Conservation (phyloP, 2,888 invertebrate species). For the Sesia bembeciformis region DNA sequence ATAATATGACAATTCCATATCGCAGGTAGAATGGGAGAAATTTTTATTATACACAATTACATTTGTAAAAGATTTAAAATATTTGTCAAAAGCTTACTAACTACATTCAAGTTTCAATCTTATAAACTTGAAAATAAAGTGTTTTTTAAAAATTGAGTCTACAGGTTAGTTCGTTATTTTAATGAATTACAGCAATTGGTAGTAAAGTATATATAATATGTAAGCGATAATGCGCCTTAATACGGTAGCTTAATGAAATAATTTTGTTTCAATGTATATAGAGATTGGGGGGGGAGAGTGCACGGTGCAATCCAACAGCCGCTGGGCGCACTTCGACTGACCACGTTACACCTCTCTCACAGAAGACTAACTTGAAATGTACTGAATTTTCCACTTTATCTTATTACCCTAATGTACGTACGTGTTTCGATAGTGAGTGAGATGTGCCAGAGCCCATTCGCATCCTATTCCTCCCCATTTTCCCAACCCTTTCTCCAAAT, state of each 20-base stretch:
- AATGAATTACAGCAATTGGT: neutral
- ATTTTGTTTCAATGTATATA: no score
- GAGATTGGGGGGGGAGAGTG: no score
- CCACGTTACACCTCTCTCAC: no score
- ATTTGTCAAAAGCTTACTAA: neutral
- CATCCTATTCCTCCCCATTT: no score
- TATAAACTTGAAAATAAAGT: neutral
- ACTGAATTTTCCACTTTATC: no score
- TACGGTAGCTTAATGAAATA: neutral
- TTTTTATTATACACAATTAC: constrained; percentile 5
- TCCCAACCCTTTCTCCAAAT: no score
- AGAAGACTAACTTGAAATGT: no score
- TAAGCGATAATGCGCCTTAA: neutral
- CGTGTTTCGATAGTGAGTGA: no score
- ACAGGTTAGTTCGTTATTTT: neutral
- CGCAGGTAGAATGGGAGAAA: constrained; percentile 2
- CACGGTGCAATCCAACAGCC: no score
- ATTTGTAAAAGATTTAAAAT: neutral
- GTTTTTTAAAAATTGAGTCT: neutral
- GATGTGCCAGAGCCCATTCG: no score
- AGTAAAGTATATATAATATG: neutral
- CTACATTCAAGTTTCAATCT: neutral
- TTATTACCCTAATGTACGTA: no score
- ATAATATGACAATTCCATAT: neutral
- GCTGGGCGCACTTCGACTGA: no score